Evolutionary conservation across 2,797 vertebrate species (phyloP), one percentile per base, ranked within the genome.

Genomic region (Alexandromys oeconomus): DNA sequence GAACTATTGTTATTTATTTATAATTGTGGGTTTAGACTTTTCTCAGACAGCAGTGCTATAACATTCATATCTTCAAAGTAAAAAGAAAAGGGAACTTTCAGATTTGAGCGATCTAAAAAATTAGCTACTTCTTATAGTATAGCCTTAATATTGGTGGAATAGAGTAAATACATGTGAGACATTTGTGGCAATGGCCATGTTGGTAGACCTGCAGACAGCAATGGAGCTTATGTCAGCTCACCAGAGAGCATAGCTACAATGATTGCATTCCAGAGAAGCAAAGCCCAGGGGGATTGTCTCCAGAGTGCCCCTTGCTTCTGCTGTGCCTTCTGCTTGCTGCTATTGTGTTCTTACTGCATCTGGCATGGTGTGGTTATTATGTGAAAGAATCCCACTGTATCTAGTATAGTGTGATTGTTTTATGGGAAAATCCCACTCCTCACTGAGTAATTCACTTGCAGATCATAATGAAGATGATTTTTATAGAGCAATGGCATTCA

Each of bases 61-160:
- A 7, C 27, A 89, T 76, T 90, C 6, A 85, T 51, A 65, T 94
- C 34, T 43, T 34, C 87, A 86, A 95, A 94, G 6, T 12, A 87
- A 88, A 23, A 19, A 59, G 67, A 71, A 85, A 13, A 63, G 37
- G 81, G 82, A 46, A 81, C 73, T 81, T 92, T 21, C 54, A 89
- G 23, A 9, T 43, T 65, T 31, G 51, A 15, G 61, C 69, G n/a
- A 84, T 12, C 3, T 51, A 23, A 74, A 74, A 78, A 77, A 65
- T 46, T 34, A 78, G 67, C 6, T 25, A 59, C 69, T 95, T 92
- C 37, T 91, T 19, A 43, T 2, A 79, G 48, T 29, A 88, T 34
- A 11, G 23, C 43, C 40, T 91, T 91, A 82, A 67, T 90, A 81
- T 69, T 91, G 57, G 10, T 86, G 86, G 48, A 91, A 89, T 6